Conservation (phyloP, 2,888 invertebrate genomes). For the Dynastes hyllus region DNA sequence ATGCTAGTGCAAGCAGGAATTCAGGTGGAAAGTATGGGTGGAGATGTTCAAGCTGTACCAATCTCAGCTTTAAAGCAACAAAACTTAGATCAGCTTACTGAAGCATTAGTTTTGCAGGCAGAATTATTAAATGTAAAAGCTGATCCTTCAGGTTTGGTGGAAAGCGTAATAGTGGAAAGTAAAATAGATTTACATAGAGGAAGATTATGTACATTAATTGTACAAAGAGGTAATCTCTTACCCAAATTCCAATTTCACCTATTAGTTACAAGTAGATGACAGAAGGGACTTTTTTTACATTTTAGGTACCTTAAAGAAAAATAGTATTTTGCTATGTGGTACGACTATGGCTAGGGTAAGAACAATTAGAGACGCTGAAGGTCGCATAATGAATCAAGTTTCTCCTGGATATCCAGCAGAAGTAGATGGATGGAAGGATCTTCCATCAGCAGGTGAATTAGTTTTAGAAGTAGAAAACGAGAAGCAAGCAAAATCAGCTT, state of each 20-base stretch:
- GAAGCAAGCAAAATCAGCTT: conserved; percentile 65
- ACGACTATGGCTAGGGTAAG: conserved; percentile 88
- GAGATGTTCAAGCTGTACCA: conserved; percentile 92
- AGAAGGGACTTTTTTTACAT: not conserved
- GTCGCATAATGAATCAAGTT: conserved; percentile 78
- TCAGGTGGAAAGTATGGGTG: conserved; percentile 89
- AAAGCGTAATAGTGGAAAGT: conserved; percentile 94
- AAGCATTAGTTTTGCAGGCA: conserved; percentile 87
- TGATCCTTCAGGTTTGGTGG: conserved; percentile 88
- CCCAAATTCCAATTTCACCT: not conserved
- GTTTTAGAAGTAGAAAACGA: conserved; percentile 83
- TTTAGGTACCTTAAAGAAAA: conserved; percentile 85
- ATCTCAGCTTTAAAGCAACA: conserved; percentile 92
- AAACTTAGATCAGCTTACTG: conserved; percentile 85
- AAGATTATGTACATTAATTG: conserved; percentile 87
- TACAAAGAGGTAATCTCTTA: conserved; percentile 76
- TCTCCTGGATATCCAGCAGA: conserved; percentile 88
- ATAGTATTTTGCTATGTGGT: conserved; percentile 87
- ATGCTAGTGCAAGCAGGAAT: conserved; percentile 87
- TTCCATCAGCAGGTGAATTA: conserved; percentile 92
- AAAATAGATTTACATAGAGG: conserved; percentile 80
- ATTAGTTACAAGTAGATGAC: too few relatives aligned
- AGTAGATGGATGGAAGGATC: conserved; percentile 91
- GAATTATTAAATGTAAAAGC: conserved; percentile 91
- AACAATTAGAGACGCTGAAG: conserved; percentile 85